Percentiles rank a stretch among this genome's conserved stretches.
Evolutionary conservation across 2,113 vertebrate species (phyloP).

Genomic region (Genyomyrus donnyi): DNA sequence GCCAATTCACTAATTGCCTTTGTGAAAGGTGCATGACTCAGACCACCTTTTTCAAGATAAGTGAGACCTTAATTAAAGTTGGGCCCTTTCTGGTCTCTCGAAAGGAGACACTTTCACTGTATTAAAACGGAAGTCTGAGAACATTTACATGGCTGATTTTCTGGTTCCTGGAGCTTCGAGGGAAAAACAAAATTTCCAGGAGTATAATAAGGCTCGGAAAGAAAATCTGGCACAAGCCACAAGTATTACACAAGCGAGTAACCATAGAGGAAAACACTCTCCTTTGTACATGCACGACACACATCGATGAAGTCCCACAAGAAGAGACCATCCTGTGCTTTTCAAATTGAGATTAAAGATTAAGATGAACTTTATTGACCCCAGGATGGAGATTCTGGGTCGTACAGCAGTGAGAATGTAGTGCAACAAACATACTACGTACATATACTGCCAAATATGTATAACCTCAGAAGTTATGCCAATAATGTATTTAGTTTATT

Average conservation of each 20-base stretch:
- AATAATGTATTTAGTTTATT: constrained; percentile 49
- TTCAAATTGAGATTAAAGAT: constrained; percentile 12
- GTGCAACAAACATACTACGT: background rate
- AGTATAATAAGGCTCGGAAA: background rate
- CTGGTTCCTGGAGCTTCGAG: background rate
- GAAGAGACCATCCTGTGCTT: constrained; percentile 44
- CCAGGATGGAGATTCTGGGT: background rate
- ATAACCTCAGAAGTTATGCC: constrained; percentile 28
- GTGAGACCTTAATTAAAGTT: background rate
- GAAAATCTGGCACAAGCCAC: background rate
- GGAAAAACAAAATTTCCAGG: background rate
- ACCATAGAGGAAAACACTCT: background rate
- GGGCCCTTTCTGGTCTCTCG: background rate
- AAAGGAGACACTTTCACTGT: background rate
- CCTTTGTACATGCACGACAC: background rate
- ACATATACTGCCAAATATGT: background rate
- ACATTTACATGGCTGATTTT: background rate
- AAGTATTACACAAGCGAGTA: too few relatives aligned
- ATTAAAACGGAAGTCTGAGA: background rate
- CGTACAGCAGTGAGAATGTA: constrained; percentile 36
- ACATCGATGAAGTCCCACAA: constrained; percentile 33
- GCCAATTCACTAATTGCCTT: background rate
- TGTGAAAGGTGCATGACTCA: background rate
- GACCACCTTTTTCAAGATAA: background rate
- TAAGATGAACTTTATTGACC: too few relatives aligned